Percentiles rank a stretch among this genome's conserved stretches.
Conservation (phyloP, 2,113 vertebrate genomes). For the Osmerus mordax region DNA sequence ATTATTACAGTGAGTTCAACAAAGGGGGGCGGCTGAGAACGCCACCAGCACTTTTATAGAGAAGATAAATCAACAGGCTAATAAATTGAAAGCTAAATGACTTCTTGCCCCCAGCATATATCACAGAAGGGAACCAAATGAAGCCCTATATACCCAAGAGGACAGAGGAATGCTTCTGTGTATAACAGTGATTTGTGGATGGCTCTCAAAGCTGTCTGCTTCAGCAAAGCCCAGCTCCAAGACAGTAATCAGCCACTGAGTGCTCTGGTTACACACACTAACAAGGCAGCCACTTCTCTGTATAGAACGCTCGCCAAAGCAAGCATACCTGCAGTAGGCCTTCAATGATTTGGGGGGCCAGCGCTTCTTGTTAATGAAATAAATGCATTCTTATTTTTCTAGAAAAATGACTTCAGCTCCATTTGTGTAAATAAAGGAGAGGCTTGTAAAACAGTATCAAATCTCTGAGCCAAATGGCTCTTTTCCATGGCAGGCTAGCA, state of each 20-base stretch:
- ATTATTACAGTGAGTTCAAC: conserved; percentile 75
- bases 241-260: conserved; percentile 23
- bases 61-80: conserved; percentile 86
- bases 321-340: background rate
- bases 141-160: conserved; percentile 69
- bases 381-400: background rate
- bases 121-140: conserved; percentile 65
- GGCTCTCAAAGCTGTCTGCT: conserved; percentile 40
- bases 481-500: conserved; percentile 10
- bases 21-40: conserved; percentile 68
- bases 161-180: conserved; percentile 77
- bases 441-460: conserved; percentile 3
- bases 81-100: conserved; percentile 77
- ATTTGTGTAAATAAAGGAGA: background rate
- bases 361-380: background rate
- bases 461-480: conserved; percentile 9
- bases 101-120: conserved; percentile 72
- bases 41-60: conserved; percentile 79
- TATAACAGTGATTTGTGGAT: conserved; percentile 72
- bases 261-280: conserved; percentile 10
- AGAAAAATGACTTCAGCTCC: background rate
- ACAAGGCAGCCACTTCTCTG: conserved; percentile 1
- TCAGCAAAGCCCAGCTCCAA: conserved; percentile 37
- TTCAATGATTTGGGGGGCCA: background rate
- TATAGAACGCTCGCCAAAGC: conserved; percentile 10